These are phyloP conservation scores for Corythaixoides concolor DNA, from an alignment of 2,113 vertebrate species.

Conservation along the genomic window DNA sequence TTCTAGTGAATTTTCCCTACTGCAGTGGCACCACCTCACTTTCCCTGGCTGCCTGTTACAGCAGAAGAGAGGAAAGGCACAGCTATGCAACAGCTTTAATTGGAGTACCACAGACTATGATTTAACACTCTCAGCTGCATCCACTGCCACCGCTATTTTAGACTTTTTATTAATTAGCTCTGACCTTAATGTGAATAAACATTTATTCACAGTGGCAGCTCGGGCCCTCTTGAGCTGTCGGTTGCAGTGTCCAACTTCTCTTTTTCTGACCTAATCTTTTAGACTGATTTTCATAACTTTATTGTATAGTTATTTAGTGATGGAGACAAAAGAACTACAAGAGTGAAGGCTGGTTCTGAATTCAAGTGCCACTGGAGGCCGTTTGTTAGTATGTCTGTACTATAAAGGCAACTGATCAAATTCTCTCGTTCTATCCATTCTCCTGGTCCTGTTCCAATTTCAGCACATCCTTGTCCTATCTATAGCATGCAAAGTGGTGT, in stretches of 20 bases:
- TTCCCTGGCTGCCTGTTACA: not conserved
- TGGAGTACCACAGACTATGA: not conserved
- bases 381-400: not conserved
- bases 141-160: not conserved
- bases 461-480: not conserved
- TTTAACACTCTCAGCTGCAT: not conserved
- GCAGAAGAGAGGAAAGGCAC: not conserved
- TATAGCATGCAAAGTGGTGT: rapidly evolving
- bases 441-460: not conserved
- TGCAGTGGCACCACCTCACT: not conserved
- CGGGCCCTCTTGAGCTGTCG: not conserved
- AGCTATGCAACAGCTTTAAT: not conserved
- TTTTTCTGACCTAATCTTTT: not conserved
- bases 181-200: not conserved
- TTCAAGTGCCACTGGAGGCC: not conserved
- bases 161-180: not conserved
- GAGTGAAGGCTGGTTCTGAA: not conserved
- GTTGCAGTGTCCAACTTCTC: not conserved
- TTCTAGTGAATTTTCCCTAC: not conserved
- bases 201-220: not conserved
- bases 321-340: not conserved
- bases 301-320: not conserved
- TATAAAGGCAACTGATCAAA: no score
- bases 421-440: not conserved
- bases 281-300: not conserved